Conservation (phyloP, 2,113 vertebrate genomes). For the Pseudopodoces humilis region DNA sequence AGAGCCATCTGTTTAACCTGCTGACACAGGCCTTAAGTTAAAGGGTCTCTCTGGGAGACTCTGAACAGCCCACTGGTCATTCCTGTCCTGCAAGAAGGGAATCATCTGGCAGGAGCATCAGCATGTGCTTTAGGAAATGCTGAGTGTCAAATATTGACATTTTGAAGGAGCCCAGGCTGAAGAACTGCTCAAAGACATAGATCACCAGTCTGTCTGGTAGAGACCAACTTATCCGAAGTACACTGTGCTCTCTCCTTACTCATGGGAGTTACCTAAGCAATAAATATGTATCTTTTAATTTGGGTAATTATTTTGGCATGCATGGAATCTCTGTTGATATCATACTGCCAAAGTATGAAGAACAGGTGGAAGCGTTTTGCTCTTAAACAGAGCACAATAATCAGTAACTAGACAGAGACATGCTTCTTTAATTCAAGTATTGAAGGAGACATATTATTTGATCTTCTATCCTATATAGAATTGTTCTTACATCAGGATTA, state of each 20-base stretch:
- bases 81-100: background rate
- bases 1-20: background rate
- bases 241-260: background rate
- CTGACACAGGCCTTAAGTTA: background rate
- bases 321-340: background rate
- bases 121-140: background rate
- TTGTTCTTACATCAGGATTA: background rate
- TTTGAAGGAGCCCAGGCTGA: background rate
- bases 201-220: background rate
- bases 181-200: background rate
- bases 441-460: background rate
- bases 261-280: background rate
- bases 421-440: background rate
- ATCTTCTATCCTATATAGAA: background rate
- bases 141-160: background rate
- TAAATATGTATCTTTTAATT: background rate
- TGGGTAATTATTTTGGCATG: background rate
- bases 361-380: background rate
- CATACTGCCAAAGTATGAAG: background rate
- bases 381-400: background rate
- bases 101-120: background rate
- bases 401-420: background rate
- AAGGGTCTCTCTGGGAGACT: background rate
- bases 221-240: background rate
- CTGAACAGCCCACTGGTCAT: background rate